Base-by-base conservation (phyloP, 2,888 invertebrate genomes). In the Pedicia rivosa region DNA sequence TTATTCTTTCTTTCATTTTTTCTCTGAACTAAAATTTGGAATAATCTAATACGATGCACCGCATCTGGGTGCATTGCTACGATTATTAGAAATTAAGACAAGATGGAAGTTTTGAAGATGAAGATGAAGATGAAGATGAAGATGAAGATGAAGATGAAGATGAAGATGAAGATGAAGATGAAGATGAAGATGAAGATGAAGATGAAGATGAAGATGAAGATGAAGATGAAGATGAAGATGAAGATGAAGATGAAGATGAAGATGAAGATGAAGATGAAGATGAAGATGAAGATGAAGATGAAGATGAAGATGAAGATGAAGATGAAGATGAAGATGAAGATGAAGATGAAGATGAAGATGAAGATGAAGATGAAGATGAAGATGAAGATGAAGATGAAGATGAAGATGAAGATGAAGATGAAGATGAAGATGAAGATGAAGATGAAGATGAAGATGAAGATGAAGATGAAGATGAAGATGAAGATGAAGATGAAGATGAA, bases 331-430 rank as follows among this genome's bases (percentile, higher is more conserved):
- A 36, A 15, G 37, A 36, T 36, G 37, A 36, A 37, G 37, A 36
- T 36, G 37, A 36, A 37, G 37, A 36, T 36, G 37, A 37, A n/a
- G n/a, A 31, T 29, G 12, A 36, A 36, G 36, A 36, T 33, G 36
- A 36, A 36, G 36, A 36, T 33, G 36, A 36, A 36, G 36, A 36
- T 33, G 36, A 36, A 36, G 36, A 33, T 36, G 36, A 36, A 36
- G 36, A 36, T 36, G 36, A 36, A 36, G 36, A 36, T 36, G 36
- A 36, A 36, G 36, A 36, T 36, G 36, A 36, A 36, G 36, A 36
- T 36, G 36, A 36, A 36, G 36, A 36, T 36, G 36, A 36, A 36
- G 36, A 36, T 36, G 36, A 36, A 36, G 36, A 36, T 36, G 36
- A 36, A 36, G 36, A 36, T 36, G 36, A 36, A 36, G 36, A 36